Conservation (phyloP, 2,797 vertebrate genomes). For the Gambusia yucatana region DNA sequence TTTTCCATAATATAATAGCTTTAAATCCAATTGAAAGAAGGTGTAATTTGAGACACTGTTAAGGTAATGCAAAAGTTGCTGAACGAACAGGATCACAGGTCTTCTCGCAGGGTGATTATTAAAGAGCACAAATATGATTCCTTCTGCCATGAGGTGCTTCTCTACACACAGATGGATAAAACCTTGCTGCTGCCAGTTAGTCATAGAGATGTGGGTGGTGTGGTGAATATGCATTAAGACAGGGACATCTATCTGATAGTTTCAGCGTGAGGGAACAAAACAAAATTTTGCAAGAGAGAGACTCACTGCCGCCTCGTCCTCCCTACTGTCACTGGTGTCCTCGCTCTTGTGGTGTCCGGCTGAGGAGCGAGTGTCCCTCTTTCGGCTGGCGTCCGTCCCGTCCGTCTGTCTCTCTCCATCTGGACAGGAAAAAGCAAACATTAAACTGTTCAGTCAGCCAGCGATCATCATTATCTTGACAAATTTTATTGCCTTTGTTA, state of each 20-base stretch:
- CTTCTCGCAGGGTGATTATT: slow-evolving; percentile 35
- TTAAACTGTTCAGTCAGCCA: slow-evolving; percentile 36
- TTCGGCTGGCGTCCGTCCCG: slow-evolving; percentile 83
- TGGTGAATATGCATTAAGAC: slow-evolving; percentile 2
- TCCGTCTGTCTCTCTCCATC: slow-evolving; percentile 89
- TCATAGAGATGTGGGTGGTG: slow-evolving; percentile 16
- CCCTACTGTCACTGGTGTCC: slow-evolving; percentile 90
- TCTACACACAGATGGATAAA: slow-evolving; percentile 24
- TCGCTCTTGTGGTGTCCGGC: slow-evolving; percentile 79
- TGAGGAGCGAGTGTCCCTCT: slow-evolving; percentile 67
- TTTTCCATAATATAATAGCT: slow-evolving; percentile 20
- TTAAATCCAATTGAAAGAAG: slow-evolving; percentile 8
- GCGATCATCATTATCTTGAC: slow-evolving; percentile 18
- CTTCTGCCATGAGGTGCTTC: slow-evolving; percentile 28
- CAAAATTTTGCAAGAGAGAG: slow-evolving; percentile 2
- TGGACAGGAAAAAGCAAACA: slow-evolving; percentile 69
- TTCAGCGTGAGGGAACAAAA: slow-evolving; percentile 5
- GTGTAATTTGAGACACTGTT: not conserved
- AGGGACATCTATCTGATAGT: slow-evolving; percentile 11
- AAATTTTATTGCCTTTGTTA: not conserved
- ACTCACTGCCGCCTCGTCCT: slow-evolving; percentile 88
- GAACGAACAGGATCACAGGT: slow-evolving; percentile 19
- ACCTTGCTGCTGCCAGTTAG: slow-evolving; percentile 14
- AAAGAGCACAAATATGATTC: slow-evolving; percentile 27
- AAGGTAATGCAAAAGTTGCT: slow-evolving; percentile 40